Base-by-base conservation (phyloP, 2,888 invertebrate genomes). In the Nebria salina region DNA sequence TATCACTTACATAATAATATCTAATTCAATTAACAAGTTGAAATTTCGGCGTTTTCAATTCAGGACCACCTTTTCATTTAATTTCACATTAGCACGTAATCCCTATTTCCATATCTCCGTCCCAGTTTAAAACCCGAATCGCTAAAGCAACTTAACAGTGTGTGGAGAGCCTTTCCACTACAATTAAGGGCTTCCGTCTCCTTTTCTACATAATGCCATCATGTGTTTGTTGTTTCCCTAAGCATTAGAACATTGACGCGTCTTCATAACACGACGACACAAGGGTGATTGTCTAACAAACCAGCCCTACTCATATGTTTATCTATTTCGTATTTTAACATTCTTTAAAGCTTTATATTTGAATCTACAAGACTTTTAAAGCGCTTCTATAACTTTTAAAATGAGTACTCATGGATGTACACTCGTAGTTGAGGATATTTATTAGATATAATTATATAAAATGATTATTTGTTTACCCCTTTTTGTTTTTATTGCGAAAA, bases 51-150 rank as follows among this genome's bases (percentile, higher is more conserved):
- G 54, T 54, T 54, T 54, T 54, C 34, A 54, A 54, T 13, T 43
- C 54, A 9, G 70, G 70, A 68, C 72, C 64, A 70, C 25, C 72
- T 70, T 20, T 34, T 42, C 54, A 77, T 77, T 77, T 77, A 77
- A 77, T 78, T 78, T 65, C 65, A 65, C 78, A 78, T 78, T 78
- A 42, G 26, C 78, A 78, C 78, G 42, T 78, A 78, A 78, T 78
- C 78, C 73, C 26, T 65, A 72, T 77, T 77, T 77, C 77, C 77
- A 77, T 72, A 77, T 77, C 20, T 70, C n/a, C 1, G 13, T 70
- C 72, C 26, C 64, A 43, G 70, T 20, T 70, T 70, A 70, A 70
- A 70, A 70, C 66, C 66, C 11, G 34, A 26, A 25, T 70, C 70
- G 25, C 25, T 25, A 15, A 26, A 70, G 70, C 54, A 25, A 70